Evolutionary conservation across 2,888 invertebrate species (phyloP), one percentile per base, ranked within the genome.

Genomic region (Tachina lurida): DNA sequence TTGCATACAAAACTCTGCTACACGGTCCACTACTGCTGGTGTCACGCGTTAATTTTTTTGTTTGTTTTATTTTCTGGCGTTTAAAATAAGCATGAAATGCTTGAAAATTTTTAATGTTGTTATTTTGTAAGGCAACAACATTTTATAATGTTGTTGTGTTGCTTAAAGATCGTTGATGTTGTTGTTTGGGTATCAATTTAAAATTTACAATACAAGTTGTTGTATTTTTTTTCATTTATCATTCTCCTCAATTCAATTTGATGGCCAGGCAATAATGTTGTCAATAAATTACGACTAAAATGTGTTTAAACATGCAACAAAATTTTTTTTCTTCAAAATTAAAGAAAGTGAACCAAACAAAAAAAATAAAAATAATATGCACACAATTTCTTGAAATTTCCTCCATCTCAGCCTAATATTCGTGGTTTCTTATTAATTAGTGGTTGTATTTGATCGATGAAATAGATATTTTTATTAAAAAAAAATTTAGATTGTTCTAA

Each of bases 391-490:
- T 70, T 74, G 70, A 75, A 85, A 85, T 47, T 58, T 45, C 47
- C n/a, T 58, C 60, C 22, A 47, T 41, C 52, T 68, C 63, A 60
- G 52, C 60, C 68, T 81, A 62, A 49, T 63, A 12, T 22, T 31
- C 19, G 13, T 63, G 45, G 62, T 63, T 56, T 58, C 4, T 84
- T 84, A 87, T 88, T 88, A 87, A 88, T 87, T 88, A 87, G 84
- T 71, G 79, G 47, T 75, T 70, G 47, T 73, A 77, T 54, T 78
- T 84, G 85, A 86, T 88, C 80, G 82, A 83, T 85, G 86, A 77
- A 86, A 84, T 85, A 82, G 77, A 83, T 82, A 82, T 77, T 84
- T 79, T 81, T 76, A 54, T 75, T 47, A 56, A 84, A 31, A 71
- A 79, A 39, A 79, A 54, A 73, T 75, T 17, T 56, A 67, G 65